These are phyloP conservation scores for Vanessa tameamea DNA, from an alignment of 1,140 invertebrate species.

Conservation along the genomic window DNA sequence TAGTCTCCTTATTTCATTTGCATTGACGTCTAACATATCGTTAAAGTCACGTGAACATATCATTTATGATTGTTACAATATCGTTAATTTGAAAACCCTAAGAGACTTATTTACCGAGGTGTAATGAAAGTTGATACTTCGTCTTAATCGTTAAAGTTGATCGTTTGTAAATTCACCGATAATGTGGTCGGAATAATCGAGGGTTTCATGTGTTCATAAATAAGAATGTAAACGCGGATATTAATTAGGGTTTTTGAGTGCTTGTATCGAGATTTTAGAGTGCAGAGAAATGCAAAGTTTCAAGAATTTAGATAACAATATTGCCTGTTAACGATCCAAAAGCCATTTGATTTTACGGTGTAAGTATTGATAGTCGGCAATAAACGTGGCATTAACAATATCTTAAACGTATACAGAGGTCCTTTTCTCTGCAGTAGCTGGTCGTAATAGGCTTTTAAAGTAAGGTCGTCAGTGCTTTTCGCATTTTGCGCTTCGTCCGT, in stretches of 20 bases:
- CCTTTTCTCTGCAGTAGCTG: conserved; percentile 38
- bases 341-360: conserved; percentile 24
- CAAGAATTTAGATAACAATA: conserved; percentile 35
- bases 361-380: conserved; percentile 34
- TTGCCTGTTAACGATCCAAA: conserved; percentile 35
- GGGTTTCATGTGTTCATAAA: conserved; percentile 27
- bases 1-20: conserved; percentile 70
- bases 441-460: conserved; percentile 57
- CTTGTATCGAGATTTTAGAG: conserved; percentile 13
- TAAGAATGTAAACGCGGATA: conserved; percentile 20
- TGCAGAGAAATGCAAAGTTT: conserved; percentile 28
- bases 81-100: conserved; percentile 43
- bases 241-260: conserved; percentile 31
- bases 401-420: conserved; percentile 42
- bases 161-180: conserved; percentile 24
- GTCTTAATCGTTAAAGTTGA: conserved; percentile 28
- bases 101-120: conserved; percentile 36
- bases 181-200: conserved; percentile 32
- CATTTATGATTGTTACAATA: conserved; percentile 46
- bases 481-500: conserved; percentile 64
- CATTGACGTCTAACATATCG: conserved; percentile 54
- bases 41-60: conserved; percentile 38
- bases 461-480: conserved; percentile 47
- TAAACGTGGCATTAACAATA: conserved; percentile 41
- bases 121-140: conserved; percentile 42